Evolutionary conservation across 2,888 invertebrate species (phyloP).

Genomic region (Malacosoma neustria): DNA sequence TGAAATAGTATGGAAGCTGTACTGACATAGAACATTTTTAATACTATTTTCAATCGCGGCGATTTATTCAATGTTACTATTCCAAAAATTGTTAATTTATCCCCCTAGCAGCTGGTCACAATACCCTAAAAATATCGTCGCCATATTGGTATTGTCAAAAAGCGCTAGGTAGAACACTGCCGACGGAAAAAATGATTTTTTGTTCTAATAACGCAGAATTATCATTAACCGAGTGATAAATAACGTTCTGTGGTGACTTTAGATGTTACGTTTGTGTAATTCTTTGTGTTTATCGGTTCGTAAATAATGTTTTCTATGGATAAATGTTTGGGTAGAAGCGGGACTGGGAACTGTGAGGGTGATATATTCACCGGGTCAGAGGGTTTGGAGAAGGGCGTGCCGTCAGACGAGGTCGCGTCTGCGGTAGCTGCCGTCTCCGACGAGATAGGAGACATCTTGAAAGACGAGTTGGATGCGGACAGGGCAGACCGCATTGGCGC

Average conservation of each 20-base stretch:
- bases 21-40: too few relatives aligned
- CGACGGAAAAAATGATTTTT: constrained; percentile 67
- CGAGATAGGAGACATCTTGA: constrained; percentile 65
- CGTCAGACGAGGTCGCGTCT: constrained; percentile 54
- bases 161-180: constrained; percentile 57
- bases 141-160: constrained; percentile 76
- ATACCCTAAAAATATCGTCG: constrained; percentile 72
- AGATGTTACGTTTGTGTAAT: constrained; percentile 62
- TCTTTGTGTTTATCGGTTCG: constrained; percentile 52
- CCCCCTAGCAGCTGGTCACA: constrained; percentile 52
- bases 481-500: constrained; percentile 58
- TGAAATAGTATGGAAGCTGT: too few relatives aligned
- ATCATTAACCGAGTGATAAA: constrained; percentile 48
- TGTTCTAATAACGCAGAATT: constrained; percentile 45
- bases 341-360: constrained; percentile 42
- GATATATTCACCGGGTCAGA: constrained; percentile 38
- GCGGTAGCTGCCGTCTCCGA: constrained; percentile 62
- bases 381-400: constrained; percentile 29
- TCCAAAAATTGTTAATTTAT: constrained; percentile 36
- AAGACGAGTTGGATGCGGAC: constrained; percentile 61
- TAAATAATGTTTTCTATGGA: constrained; percentile 68
- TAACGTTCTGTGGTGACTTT: constrained; percentile 51
- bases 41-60: neutral
- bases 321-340: constrained; percentile 57
- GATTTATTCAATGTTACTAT: constrained; percentile 33